phyloP scores from a whole-genome alignment of 2,888 invertebrate species.

The Drosophila eohydei region DNA sequence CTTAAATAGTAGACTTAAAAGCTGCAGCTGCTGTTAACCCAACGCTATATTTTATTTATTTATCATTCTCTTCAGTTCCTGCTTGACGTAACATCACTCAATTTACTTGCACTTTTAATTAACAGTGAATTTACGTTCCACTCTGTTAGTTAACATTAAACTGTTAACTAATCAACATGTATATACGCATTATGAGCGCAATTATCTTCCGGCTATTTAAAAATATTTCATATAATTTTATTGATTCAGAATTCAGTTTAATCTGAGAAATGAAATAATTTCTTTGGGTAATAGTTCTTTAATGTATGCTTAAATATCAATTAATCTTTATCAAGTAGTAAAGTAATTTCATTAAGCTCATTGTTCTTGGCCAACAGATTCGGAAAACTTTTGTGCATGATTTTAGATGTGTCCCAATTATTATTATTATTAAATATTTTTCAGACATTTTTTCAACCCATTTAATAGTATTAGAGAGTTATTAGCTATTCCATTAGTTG shows the following conservation, averaged over 20 bases:
- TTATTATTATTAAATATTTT: too few relatives aligned
- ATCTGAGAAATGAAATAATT: neutral
- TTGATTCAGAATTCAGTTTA: too few relatives aligned
- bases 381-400: too few relatives aligned
- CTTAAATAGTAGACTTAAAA: too few relatives aligned
- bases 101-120: too few relatives aligned
- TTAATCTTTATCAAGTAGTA: neutral
- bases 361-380: neutral
- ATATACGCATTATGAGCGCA: neutral
- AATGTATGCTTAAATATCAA: neutral
- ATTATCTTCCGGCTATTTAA: neutral
- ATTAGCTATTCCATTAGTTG: neutral
- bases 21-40: too few relatives aligned
- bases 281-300: neutral
- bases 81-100: too few relatives aligned
- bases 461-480: neutral
- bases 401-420: neutral
- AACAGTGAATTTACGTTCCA: too few relatives aligned
- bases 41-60: too few relatives aligned
- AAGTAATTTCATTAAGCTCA: neutral
- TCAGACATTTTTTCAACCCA: neutral
- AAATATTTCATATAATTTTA: neutral
- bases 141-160: too few relatives aligned
- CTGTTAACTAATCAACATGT: too few relatives aligned
- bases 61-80: too few relatives aligned